A percentile compares a stretch with the other conserved stretches of the same genome.
Conservation (phyloP, 2,113 vertebrate species). For the Erpornis zantholeuca region DNA sequence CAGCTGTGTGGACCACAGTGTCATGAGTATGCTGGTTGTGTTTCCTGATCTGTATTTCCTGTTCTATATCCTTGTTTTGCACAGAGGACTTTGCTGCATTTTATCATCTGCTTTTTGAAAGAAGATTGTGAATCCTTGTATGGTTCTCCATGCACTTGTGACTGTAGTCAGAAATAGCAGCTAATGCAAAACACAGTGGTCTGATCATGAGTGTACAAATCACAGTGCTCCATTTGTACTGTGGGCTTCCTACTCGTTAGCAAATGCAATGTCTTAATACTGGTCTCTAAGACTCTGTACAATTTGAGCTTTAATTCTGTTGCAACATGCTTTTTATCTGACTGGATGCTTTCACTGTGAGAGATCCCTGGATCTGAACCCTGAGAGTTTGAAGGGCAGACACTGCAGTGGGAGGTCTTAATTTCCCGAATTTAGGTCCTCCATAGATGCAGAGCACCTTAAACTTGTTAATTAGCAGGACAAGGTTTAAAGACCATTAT, state of each 20-base stretch:
- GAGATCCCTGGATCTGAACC: not conserved
- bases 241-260: not conserved
- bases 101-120: slow-evolving; percentile 33
- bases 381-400: not conserved
- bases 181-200: not conserved
- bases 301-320: not conserved
- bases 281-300: not conserved
- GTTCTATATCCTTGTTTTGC: slow-evolving; percentile 49
- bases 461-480: not conserved
- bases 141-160: slow-evolving; percentile 22
- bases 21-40: slow-evolving; percentile 43
- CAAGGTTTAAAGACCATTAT: not conserved
- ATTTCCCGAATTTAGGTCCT: not conserved
- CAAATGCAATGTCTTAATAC: not conserved
- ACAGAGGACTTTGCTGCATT: slow-evolving; percentile 19
- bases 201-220: slow-evolving; percentile 9
- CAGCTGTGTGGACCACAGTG: not conserved
- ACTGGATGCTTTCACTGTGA: not conserved
- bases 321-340: not conserved
- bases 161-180: slow-evolving; percentile 34
- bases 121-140: slow-evolving; percentile 43
- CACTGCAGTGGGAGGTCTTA: not conserved
- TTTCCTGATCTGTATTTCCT: slow-evolving; percentile 37
- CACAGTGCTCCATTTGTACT: not conserved
- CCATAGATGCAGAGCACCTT: not conserved